These are phyloP conservation scores for Noctua pronuba DNA, from an alignment of 2,888 invertebrate species.

Conservation along the genomic window DNA sequence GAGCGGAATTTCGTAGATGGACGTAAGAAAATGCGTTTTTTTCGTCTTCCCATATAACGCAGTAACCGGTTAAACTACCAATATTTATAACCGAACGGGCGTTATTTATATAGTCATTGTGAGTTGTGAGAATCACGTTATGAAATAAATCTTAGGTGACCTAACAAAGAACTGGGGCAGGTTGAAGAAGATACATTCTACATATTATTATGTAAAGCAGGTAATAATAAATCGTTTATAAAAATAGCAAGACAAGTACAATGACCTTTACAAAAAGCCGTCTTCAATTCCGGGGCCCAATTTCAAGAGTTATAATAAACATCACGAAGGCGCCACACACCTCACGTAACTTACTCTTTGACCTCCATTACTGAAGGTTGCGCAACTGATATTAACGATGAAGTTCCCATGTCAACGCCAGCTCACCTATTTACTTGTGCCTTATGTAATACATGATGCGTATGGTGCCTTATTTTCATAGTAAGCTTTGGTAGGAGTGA, in stretches of 20 bases:
- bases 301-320: conserved; percentile 57
- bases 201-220: background rate
- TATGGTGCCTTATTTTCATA: conserved; percentile 33
- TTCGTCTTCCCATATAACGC: too few relatives aligned
- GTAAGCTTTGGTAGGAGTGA: conserved; percentile 28
- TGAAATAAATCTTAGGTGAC: background rate
- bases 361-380: conserved; percentile 78
- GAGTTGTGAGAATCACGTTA: background rate
- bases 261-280: background rate
- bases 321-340: conserved; percentile 60
- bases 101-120: background rate
- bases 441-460: conserved; percentile 61
- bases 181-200: background rate
- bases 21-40: too few relatives aligned
- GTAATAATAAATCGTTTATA: background rate
- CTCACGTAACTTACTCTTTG: conserved; percentile 79
- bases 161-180: background rate
- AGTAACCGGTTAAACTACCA: background rate
- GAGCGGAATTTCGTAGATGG: background rate
- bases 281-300: conserved; percentile 34
- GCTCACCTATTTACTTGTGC: conserved; percentile 63
- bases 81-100: background rate
- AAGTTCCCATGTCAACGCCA: conserved; percentile 75
- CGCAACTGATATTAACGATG: conserved; percentile 72
- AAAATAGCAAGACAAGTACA: background rate